Conservation (phyloP, 2,113 vertebrate genomes). For the Oncorhynchus keta region DNA sequence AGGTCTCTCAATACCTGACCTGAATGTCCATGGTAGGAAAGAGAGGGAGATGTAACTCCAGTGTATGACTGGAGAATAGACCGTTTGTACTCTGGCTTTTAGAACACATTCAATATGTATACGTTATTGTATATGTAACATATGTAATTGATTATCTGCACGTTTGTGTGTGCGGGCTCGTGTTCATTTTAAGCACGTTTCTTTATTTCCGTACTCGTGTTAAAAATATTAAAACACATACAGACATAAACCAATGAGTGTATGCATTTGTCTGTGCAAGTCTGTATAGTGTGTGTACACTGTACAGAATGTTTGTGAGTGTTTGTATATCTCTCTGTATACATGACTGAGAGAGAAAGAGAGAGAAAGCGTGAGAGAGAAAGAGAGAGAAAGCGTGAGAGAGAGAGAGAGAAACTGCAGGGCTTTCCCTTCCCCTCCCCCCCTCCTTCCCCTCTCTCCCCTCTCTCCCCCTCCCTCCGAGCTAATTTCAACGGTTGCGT, state of each 20-base stretch:
- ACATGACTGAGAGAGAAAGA: too few species aligned
- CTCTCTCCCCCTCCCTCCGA: constrained; percentile 51
- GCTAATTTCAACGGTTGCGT: constrained; percentile 75
- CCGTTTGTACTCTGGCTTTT: too few species aligned
- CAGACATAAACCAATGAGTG: neutral
- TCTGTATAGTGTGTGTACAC: too few species aligned
- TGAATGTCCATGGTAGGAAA: neutral
- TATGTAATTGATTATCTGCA: constrained; percentile 41
- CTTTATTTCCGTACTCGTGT: neutral
- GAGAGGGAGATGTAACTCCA: too few species aligned
- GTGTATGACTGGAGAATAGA: too few species aligned
- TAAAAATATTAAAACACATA: neutral
- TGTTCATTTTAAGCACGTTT: neutral
- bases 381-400: too few species aligned
- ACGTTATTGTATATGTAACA: neutral
- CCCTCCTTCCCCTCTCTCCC: too few species aligned
- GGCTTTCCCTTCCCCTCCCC: too few species aligned
- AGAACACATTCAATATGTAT: neutral
- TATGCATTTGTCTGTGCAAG: too few species aligned
- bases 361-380: neutral
- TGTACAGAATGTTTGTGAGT: too few species aligned
- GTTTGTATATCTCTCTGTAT: too few species aligned
- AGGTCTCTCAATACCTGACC: neutral
- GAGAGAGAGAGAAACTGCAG: too few species aligned
- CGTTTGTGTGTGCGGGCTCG: neutral